Conservation (phyloP, 2,797 vertebrate genomes). For the Sebastes minor region DNA sequence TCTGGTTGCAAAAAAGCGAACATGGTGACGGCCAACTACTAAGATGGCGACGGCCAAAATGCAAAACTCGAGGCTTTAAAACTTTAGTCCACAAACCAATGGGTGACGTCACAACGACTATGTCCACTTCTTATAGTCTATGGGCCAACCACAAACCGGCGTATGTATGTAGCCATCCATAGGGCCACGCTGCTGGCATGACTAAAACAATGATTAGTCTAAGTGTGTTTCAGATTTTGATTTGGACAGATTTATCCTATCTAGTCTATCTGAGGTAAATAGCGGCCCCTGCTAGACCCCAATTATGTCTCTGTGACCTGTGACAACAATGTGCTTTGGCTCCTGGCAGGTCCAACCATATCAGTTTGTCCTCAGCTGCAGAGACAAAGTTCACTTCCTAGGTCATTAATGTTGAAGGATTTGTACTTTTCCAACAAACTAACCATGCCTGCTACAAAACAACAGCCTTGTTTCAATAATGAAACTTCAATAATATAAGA, state of each 20-base stretch:
- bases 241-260: neutral
- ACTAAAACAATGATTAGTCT: neutral
- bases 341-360: conserved; percentile 3
- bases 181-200: neutral
- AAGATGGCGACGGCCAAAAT: too few relatives aligned
- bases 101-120: too few relatives aligned
- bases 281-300: neutral
- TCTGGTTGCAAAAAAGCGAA: too few relatives aligned
- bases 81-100: too few relatives aligned
- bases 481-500: conserved; percentile 31
- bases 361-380: neutral
- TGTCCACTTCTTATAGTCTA: too few relatives aligned
- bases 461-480: conserved; percentile 11
- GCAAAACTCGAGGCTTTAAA: too few relatives aligned
- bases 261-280: neutral
- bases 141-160: too few relatives aligned
- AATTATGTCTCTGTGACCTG: conserved; percentile 19
- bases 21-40: too few relatives aligned
- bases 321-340: neutral
- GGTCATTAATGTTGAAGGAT: conserved; percentile 1
- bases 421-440: neutral
- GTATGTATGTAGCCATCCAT: too few relatives aligned
- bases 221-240: neutral
- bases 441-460: conserved; percentile 4
- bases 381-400: conserved; percentile 8